These are phyloP conservation scores for Drosophila mimetica DNA, from an alignment of 2,888 invertebrate genomes.

Conservation along the genomic window DNA sequence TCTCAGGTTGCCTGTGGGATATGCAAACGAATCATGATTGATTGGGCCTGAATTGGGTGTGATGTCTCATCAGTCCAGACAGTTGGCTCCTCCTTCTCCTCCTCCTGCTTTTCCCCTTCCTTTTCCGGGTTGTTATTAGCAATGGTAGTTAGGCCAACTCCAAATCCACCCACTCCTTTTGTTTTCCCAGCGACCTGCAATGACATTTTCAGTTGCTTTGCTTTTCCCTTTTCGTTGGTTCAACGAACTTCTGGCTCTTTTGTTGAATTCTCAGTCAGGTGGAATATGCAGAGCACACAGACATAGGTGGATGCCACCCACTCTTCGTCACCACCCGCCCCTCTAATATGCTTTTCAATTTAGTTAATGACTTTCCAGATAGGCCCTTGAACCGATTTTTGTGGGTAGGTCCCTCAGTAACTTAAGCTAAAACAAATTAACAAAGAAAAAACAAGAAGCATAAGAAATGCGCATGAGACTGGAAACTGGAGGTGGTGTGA, in stretches of 20 bases:
- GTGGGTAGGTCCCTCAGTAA: constrained; percentile 12
- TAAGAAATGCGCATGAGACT: constrained; percentile 57
- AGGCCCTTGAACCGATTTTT: constrained; percentile 26
- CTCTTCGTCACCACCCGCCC: constrained; percentile 1
- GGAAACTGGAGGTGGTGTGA: constrained; percentile 39
- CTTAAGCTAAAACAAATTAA: constrained; percentile 17
- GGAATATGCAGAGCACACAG: constrained; percentile 36
- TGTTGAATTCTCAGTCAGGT: constrained; percentile 39
- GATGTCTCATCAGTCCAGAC: constrained; percentile 40
- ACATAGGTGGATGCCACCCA: constrained; percentile 7
- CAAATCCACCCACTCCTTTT: constrained; percentile 14
- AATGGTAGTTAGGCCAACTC: constrained; percentile 52
- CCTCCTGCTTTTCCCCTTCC: neutral
- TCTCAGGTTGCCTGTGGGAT: neutral
- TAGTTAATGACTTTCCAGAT: constrained; percentile 67
- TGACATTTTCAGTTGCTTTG: constrained; percentile 30
- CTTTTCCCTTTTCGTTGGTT: constrained; percentile 52
- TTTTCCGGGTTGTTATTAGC: constrained; percentile 61
- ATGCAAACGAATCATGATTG: constrained; percentile 61
- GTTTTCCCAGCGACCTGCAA: constrained; percentile 22
- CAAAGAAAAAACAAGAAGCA: constrained; percentile 14
- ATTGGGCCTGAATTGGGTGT: constrained; percentile 57
- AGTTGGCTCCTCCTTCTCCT: neutral
- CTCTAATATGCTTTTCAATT: constrained; percentile 71
- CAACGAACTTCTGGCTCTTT: constrained; percentile 59